phyloP scores from a whole-genome alignment of 2,113 vertebrate species.

The Phylloscopus trochilus region DNA sequence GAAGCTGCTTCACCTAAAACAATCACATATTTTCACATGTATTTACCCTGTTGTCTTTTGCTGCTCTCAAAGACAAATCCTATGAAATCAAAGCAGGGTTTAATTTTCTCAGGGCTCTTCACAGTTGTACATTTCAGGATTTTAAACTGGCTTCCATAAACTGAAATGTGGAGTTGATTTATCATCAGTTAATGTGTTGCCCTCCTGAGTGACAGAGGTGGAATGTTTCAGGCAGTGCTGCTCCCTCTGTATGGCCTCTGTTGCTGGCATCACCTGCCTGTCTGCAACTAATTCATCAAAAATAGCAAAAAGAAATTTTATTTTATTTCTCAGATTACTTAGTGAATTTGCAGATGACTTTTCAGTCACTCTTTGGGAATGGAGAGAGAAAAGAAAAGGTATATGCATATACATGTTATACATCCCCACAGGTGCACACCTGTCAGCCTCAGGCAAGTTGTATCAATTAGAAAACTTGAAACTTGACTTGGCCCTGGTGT shows the following conservation, averaged over 20 bases:
- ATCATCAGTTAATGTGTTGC: not conserved
- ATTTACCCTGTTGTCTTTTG: not conserved
- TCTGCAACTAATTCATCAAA: not conserved
- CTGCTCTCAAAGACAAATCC: slow-evolving; percentile 5
- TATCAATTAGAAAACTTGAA: not conserved
- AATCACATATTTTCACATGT: not conserved
- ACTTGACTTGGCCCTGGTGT: fast-evolving
- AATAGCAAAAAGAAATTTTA: not conserved
- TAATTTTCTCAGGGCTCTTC: not conserved
- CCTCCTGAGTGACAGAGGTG: not conserved
- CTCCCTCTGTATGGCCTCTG: not conserved
- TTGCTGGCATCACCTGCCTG: not conserved
- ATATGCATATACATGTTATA: fast-evolving
- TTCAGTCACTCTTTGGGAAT: not conserved
- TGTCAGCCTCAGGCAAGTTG: not conserved
- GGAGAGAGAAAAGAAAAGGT: not conserved
- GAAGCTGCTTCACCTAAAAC: slow-evolving; percentile 5
- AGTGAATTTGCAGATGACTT: not conserved
- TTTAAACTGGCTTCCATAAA: not conserved
- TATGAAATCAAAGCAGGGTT: not conserved
- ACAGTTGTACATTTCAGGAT: not conserved
- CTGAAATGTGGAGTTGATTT: not conserved
- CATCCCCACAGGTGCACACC: not conserved
- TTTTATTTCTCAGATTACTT: not conserved
- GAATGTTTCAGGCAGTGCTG: not conserved